Percentiles rank a stretch among this genome's conserved stretches.
phyloP scores from a whole-genome alignment of 2,797 vertebrate species.

The Crocidura indochinensis region DNA sequence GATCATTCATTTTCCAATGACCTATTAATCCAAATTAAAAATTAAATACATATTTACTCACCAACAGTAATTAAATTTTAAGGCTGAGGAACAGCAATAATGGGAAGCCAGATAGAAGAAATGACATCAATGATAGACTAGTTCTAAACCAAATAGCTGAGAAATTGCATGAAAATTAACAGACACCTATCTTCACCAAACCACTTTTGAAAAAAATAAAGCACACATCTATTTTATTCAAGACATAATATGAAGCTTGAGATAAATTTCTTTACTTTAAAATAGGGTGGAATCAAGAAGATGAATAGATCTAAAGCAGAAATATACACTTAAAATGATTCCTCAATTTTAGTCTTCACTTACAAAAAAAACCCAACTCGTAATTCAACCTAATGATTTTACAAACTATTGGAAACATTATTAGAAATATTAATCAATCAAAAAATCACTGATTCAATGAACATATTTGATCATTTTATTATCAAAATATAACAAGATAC shows the following conservation, averaged over 20 bases:
- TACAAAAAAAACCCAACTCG: constrained; percentile 64
- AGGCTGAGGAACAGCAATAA: constrained; percentile 49
- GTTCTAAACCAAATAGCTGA: constrained; percentile 51
- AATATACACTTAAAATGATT: constrained; percentile 50
- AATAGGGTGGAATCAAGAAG: background rate
- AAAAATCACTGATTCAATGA: constrained; percentile 76
- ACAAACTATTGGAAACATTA: constrained; percentile 51
- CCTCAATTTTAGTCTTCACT: constrained; percentile 55
- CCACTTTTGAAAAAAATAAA: constrained; percentile 34
- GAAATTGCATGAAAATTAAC: constrained; percentile 39
- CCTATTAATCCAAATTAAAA: constrained; percentile 68
- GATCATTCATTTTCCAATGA: constrained; percentile 57
- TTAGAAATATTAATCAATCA: constrained; percentile 67
- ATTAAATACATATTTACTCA: constrained; percentile 63
- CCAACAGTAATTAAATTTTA: constrained; percentile 40
- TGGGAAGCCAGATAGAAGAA: constrained; percentile 36
- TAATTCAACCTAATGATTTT: constrained; percentile 56
- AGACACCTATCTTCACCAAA: constrained; percentile 29
- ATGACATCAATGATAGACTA: background rate
- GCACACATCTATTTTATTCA: constrained; percentile 34
- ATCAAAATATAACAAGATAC: constrained; percentile 88
- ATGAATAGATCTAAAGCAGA: constrained; percentile 44
- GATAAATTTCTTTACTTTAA: constrained; percentile 46
- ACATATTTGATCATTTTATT: constrained; percentile 88
- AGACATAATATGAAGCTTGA: constrained; percentile 54